Percentiles rank a stretch among this genome's conserved stretches.
Conservation (phyloP, 2,888 invertebrate species). For the Spodoptera picta region DNA sequence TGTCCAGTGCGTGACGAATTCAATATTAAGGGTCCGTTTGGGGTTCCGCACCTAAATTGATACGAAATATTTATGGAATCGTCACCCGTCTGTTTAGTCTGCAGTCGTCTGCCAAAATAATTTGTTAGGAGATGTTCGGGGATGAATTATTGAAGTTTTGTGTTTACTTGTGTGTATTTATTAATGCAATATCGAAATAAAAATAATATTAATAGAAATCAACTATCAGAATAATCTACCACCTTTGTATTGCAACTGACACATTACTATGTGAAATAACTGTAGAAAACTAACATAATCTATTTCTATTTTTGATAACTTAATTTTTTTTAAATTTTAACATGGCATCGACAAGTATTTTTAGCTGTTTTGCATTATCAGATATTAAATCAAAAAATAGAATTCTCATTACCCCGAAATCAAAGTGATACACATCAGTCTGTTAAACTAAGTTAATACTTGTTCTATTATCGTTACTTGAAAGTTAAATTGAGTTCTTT, state of each 20-base stretch:
- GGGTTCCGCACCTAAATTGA: constrained; percentile 40
- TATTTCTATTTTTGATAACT: too few species aligned
- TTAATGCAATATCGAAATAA: too few species aligned
- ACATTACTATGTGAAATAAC: too few species aligned
- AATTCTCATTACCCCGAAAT: not conserved
- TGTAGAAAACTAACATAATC: too few species aligned
- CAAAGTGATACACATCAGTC: not conserved
- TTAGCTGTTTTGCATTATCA: not conserved
- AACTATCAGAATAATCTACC: too few species aligned
- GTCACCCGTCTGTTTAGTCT: constrained; percentile 1
- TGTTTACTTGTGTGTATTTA: not conserved
- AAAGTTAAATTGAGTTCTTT: constrained; percentile 39
- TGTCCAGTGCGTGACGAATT: constrained; percentile 55
- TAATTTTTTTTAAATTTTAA: too few species aligned
- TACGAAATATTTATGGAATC: constrained; percentile 53
- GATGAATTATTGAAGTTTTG: not conserved
- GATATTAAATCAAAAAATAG: not conserved
- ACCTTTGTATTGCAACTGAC: too few species aligned
- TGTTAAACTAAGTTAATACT: constrained; percentile 16
- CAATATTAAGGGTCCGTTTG: constrained; percentile 46
- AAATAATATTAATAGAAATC: too few species aligned
- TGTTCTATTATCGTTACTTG: constrained; percentile 14
- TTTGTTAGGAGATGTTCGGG: not conserved
- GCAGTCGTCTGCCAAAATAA: constrained; percentile 7
- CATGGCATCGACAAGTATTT: too few species aligned